A percentile compares a stretch with the other conserved stretches of the same genome.
These are phyloP conservation scores for Lasioglossum oenotherae DNA, from an alignment of 2,888 invertebrate genomes.

Conservation along the genomic window DNA sequence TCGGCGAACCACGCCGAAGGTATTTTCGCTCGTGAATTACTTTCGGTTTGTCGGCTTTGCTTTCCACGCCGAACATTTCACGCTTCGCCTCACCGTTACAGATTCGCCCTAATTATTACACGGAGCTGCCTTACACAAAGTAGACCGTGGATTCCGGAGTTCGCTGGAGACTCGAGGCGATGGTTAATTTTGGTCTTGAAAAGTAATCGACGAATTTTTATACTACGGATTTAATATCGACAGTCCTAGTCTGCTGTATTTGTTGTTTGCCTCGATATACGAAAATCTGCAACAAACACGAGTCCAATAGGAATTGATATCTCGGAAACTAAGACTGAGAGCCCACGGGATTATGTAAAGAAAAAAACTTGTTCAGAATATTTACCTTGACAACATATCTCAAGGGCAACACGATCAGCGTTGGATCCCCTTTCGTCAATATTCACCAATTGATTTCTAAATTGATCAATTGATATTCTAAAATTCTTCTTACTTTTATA, in stretches of 20 bases:
- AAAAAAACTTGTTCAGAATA: too few relatives aligned
- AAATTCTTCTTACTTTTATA: not conserved
- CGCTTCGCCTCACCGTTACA: not conserved
- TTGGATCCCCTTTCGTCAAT: too few relatives aligned
- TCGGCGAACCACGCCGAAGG: constrained; percentile 4
- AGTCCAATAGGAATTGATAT: too few relatives aligned
- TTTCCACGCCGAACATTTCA: constrained; percentile 1
- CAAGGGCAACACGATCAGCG: too few relatives aligned
- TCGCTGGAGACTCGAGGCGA: not conserved
- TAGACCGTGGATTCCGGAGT: not conserved
- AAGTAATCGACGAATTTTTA: not conserved
- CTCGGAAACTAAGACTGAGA: too few relatives aligned
- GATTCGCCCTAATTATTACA: not conserved
- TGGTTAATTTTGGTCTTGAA: not conserved
- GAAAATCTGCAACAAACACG: too few relatives aligned
- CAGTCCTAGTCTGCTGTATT: not conserved
- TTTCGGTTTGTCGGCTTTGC: not conserved
- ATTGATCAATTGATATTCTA: not conserved
- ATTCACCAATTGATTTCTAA: too few relatives aligned
- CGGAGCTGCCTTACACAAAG: not conserved
- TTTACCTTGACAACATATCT: too few relatives aligned
- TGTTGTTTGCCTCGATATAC: too few relatives aligned
- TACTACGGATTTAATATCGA: not conserved
- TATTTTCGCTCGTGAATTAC: not conserved
- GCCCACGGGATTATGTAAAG: too few relatives aligned